These are phyloP conservation scores for Rhopalosiphum maidis DNA, from an alignment of 1,140 invertebrate species.

Conservation along the genomic window DNA sequence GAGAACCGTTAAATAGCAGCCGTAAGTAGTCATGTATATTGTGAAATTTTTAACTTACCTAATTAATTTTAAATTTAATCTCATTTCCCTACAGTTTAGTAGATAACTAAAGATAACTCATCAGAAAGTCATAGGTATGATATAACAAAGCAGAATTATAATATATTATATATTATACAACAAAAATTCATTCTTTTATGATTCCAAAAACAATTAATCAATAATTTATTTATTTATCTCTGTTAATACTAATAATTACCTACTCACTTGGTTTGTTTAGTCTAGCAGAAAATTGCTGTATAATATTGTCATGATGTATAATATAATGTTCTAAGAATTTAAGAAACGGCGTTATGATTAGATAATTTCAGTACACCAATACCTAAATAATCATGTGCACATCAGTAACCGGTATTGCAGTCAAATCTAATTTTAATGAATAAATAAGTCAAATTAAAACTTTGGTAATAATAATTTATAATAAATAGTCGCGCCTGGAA, in stretches of 20 bases:
- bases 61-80: not conserved
- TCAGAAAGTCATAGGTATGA: not conserved
- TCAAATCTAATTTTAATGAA: too few species aligned
- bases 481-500: too few species aligned
- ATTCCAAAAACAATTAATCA: not conserved
- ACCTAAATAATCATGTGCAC: not conserved
- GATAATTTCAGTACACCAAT: not conserved
- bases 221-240: not conserved
- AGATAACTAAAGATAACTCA: not conserved
- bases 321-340: not conserved
- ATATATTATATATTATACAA: not conserved
- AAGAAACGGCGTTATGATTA: not conserved
- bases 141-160: not conserved
- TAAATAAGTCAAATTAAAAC: too few species aligned
- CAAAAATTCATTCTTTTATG: not conserved
- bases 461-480: too few species aligned
- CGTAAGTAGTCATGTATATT: not conserved
- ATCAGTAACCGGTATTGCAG: not conserved
- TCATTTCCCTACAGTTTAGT: not conserved
- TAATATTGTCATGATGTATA: not conserved
- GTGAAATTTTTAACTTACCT: not conserved
- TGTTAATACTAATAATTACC: not conserved
- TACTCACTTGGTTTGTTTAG: not conserved
- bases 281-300: rapidly evolving
- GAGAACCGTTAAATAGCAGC: not conserved